Percentiles rank a stretch among this genome's conserved stretches.
Evolutionary conservation across 2,113 vertebrate genomes (phyloP).

Genomic region (Nymphicus hollandicus): DNA sequence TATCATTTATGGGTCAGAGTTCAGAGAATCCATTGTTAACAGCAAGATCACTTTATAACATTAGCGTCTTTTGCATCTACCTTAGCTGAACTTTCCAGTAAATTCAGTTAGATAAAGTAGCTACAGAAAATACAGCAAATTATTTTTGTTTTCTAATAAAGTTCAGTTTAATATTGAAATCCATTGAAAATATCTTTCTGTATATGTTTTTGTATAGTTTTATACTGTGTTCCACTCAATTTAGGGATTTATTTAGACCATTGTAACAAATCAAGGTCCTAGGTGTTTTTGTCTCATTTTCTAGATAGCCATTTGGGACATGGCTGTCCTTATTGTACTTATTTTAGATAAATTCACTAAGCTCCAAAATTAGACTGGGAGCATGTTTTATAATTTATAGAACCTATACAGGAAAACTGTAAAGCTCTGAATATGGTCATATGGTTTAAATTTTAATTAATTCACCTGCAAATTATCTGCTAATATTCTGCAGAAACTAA

Average conservation of each 20-base stretch:
- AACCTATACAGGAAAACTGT: background rate
- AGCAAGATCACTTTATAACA: background rate
- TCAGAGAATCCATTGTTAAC: background rate
- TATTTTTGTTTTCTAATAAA: background rate
- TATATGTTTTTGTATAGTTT: background rate
- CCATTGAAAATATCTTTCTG: background rate
- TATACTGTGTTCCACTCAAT: background rate
- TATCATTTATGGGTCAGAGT: background rate
- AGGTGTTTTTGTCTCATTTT: background rate
- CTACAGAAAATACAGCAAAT: background rate
- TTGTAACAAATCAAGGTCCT: background rate
- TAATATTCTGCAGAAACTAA: background rate
- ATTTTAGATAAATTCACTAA: background rate
- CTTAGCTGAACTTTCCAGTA: background rate
- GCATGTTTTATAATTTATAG: background rate
- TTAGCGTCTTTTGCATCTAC: background rate
- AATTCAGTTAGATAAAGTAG: background rate
- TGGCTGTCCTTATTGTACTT: background rate
- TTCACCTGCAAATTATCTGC: background rate
- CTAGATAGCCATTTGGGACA: background rate
- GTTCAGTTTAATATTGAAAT: background rate
- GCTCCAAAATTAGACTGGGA: background rate
- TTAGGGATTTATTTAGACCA: background rate
- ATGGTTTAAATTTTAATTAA: background rate
- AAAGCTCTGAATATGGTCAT: background rate